Conservation (phyloP, 2,113 vertebrate genomes). For the Macquaria ambigua region DNA sequence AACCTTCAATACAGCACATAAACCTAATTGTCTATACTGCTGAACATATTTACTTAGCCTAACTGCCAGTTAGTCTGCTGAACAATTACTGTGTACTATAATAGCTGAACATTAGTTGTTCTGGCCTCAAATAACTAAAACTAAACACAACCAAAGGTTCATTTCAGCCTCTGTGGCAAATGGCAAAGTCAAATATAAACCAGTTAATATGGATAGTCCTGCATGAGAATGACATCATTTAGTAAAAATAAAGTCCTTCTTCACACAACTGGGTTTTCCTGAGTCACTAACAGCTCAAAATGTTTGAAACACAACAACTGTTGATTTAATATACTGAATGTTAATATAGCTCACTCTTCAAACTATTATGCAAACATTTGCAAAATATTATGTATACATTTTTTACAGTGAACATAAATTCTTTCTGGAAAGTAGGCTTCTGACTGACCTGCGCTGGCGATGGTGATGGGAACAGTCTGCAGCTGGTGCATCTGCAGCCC, state of each 20-base stretch:
- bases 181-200: background rate
- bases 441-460: conserved; percentile 90
- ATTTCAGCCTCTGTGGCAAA: background rate
- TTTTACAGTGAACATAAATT: background rate
- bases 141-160: background rate
- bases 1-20: background rate
- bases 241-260: background rate
- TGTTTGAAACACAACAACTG: background rate
- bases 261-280: background rate
- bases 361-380: background rate
- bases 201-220: background rate
- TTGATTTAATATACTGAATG: background rate
- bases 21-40: background rate
- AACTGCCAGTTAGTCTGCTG: background rate
- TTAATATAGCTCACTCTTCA: background rate
- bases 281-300: background rate
- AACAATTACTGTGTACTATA: background rate
- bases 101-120: background rate
- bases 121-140: background rate
- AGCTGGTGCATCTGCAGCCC: conserved; percentile 97
- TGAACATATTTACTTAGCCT: conserved; percentile 3
- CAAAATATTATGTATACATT: background rate
- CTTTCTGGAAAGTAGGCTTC: background rate
- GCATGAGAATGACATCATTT: background rate
- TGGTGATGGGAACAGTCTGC: conserved; percentile 91